Evolutionary conservation across 2,797 vertebrate genomes (phyloP), one percentile per base, ranked within the genome.

Genomic region (Sebastes matsubarae): DNA sequence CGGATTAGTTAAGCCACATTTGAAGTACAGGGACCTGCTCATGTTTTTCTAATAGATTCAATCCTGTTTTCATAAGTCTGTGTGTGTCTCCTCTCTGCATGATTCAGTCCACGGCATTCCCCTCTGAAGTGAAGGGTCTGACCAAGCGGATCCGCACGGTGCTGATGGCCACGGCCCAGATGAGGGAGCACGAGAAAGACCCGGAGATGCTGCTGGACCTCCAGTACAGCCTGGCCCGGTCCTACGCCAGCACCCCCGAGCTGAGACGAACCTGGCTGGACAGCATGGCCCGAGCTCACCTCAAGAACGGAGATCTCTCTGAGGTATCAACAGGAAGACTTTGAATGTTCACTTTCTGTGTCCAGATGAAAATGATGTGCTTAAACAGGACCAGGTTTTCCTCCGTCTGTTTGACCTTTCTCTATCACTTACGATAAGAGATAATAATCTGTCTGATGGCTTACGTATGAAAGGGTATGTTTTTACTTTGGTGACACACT

Each of bases 141-240:
- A 99, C 98, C 5, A 99, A 97, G 94, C 97, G 97, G 72, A 99
- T 99, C 85, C 97, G 98, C 4, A 99, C 98, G 0, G 98, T 99
- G 67, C 96, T 99, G 80, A 99, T 99, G 98, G 98, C 98, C 87
- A 99, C 98, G 0, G 98, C 98, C 12, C 98, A 99, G 90, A 99
- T 99, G 98, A 97, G 97, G 59, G 98, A 99, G 79, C 98, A 99
- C 0, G 97, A 99, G 74, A 97, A 96, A 67, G 98, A 99, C 87
- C 98, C 98, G 0, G 98, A 99, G 93, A 99, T 99, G 98, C 84
- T 99, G 80, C 93, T 99, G 73, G 98, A 99, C 92, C 96, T 99
- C 3, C 98, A 99, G 89, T 99, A 98, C 93, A 99, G 98, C 75
- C 95, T 99, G 88, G 98, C 98, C 58, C 97, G 97, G 52, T 99